Evolutionary conservation across 1,140 invertebrate species (phyloP).

Genomic region (Pseudomyrmex pallidus): DNA sequence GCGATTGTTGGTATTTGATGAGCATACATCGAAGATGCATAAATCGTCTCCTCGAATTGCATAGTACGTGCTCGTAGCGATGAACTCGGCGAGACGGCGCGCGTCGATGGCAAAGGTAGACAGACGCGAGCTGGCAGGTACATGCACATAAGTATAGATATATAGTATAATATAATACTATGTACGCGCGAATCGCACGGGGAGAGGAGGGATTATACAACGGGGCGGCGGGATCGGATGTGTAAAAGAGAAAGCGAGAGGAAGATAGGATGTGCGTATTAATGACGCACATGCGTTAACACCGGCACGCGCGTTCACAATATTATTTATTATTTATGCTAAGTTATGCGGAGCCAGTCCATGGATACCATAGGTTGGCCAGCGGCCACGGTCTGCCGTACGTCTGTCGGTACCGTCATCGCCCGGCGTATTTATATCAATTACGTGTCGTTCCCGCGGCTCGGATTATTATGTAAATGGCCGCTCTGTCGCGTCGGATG

Average conservation of each 20-base stretch:
- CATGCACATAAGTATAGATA: conserved; percentile 53
- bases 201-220: conserved; percentile 30
- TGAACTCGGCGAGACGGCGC: conserved; percentile 51
- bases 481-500: conserved; percentile 68
- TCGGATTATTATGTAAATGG: conserved; percentile 83
- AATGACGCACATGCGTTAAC: conserved; percentile 79
- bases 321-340: conserved; percentile 84
- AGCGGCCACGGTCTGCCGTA: conserved; percentile 81
- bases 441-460: conserved; percentile 81
- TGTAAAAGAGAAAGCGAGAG: neutral
- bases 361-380: conserved; percentile 80
- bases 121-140: conserved; percentile 59
- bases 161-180: conserved; percentile 58
- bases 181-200: conserved; percentile 41
- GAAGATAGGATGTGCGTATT: conserved; percentile 60
- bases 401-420: conserved; percentile 81
- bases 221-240: conserved; percentile 3
- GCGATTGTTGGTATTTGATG: conserved; percentile 44
- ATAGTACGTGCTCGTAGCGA: conserved; percentile 49
- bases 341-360: conserved; percentile 81
- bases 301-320: conserved; percentile 81
- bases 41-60: conserved; percentile 52
- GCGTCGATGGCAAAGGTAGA: conserved; percentile 39
- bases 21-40: conserved; percentile 50
- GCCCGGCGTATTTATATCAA: conserved; percentile 82